phyloP scores from a whole-genome alignment of 2,113 vertebrate genomes.

The Delphinus delphis region DNA sequence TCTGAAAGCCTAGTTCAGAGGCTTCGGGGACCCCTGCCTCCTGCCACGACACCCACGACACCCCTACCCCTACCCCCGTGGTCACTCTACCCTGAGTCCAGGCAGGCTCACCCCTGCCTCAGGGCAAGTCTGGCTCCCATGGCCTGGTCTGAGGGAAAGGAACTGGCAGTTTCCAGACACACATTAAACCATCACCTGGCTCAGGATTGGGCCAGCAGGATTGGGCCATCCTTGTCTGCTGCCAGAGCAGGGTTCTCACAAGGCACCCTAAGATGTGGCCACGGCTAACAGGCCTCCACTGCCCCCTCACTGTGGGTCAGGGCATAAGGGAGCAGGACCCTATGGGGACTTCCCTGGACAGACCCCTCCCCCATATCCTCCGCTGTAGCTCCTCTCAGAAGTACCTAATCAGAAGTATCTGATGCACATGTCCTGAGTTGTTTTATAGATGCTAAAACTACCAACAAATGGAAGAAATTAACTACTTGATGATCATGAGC shows the following conservation, averaged over 20 bases:
- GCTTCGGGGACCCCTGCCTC: background rate
- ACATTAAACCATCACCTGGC: background rate
- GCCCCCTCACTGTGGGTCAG: background rate
- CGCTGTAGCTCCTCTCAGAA: background rate
- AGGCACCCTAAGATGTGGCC: background rate
- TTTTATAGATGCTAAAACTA: background rate
- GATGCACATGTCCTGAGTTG: background rate
- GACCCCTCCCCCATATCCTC: background rate
- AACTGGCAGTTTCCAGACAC: background rate
- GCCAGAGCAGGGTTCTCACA: background rate
- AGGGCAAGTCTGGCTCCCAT: too few species aligned
- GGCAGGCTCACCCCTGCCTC: background rate
- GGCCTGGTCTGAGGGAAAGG: background rate
- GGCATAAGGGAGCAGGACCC: background rate
- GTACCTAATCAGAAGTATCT: background rate
- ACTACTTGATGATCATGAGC: background rate
- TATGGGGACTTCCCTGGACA: background rate
- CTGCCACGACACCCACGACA: background rate
- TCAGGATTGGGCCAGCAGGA: background rate
- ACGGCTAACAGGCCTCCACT: too few species aligned
- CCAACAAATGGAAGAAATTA: background rate
- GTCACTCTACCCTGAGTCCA: background rate
- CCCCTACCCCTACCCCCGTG: background rate
- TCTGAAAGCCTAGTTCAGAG: background rate
- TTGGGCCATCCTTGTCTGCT: background rate